A percentile compares a stretch with the other conserved stretches of the same genome.
Evolutionary conservation across 2,888 invertebrate species (phyloP).

Genomic region (Xestoiulus laeticollis): DNA sequence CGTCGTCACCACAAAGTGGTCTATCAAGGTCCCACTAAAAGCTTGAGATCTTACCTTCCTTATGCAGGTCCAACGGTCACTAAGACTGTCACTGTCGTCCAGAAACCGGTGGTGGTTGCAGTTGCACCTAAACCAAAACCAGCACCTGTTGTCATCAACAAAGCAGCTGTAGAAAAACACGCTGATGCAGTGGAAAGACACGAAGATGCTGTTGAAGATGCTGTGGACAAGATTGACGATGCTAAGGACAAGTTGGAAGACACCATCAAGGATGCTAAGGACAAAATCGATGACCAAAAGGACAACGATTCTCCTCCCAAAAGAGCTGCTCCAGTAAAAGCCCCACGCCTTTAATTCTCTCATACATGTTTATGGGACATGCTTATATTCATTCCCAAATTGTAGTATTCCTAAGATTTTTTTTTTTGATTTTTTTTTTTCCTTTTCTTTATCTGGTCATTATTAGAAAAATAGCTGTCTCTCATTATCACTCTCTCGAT

Average conservation of each 20-base stretch:
- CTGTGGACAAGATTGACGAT: conserved; percentile 21
- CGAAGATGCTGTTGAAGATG: conserved; percentile 24
- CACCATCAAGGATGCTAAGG: conserved; percentile 30
- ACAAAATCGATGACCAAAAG: neutral
- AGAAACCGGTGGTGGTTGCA: neutral
- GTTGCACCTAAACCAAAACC: conserved; percentile 29
- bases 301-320: conserved; percentile 46
- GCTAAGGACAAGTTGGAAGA: neutral
- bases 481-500: neutral
- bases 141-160: neutral
- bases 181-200: neutral
- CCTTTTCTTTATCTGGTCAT: neutral
- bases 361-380: neutral
- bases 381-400: neutral
- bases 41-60: conserved; percentile 40
- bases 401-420: conserved; percentile 32
- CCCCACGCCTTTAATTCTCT: neutral
- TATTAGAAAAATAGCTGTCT: neutral
- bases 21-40: neutral
- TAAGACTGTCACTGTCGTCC: conserved; percentile 41
- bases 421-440: neutral
- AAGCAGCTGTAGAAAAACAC: neutral
- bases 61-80: neutral
- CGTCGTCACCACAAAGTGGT: neutral
- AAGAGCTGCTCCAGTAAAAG: neutral